Evolutionary conservation across 2,888 invertebrate species (phyloP).

Genomic region (Leptopilina syphax): DNA sequence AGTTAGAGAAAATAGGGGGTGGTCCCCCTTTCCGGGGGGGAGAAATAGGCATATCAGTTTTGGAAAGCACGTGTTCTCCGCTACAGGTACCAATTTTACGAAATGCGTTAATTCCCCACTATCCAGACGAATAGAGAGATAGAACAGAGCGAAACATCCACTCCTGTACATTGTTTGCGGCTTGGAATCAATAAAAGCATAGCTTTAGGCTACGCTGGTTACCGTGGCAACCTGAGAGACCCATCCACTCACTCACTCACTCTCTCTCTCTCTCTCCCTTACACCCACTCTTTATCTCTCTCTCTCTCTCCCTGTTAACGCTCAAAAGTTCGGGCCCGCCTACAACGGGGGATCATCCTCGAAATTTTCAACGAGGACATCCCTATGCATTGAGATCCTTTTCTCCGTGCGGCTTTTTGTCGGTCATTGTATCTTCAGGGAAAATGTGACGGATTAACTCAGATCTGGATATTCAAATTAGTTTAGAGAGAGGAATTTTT

Average conservation of each 20-base stretch:
- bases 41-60: conserved; percentile 47
- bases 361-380: conserved; percentile 61
- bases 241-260: conserved; percentile 65
- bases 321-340: conserved; percentile 70
- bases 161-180: conserved; percentile 77
- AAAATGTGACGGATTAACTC: not conserved
- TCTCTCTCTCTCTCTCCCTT: too few relatives aligned
- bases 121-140: conserved; percentile 64
- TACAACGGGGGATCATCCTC: conserved; percentile 64
- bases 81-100: conserved; percentile 55
- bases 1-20: not conserved
- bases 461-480: conserved; percentile 8
- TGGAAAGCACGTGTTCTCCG: conserved; percentile 53
- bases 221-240: conserved; percentile 73
- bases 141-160: conserved; percentile 76
- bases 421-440: conserved; percentile 24
- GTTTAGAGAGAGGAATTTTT: not conserved
- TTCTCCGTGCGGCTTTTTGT: conserved; percentile 9
- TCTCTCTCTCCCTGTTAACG: conserved; percentile 61
- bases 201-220: conserved; percentile 76
- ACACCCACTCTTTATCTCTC: conserved; percentile 56
- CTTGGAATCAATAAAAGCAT: conserved; percentile 77
- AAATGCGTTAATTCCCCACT: conserved; percentile 58
- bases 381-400: conserved; percentile 55
- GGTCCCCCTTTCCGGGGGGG: not conserved